Evolutionary conservation across 1,140 invertebrate genomes (phyloP).

Genomic region (Drosophila sucinea): DNA sequence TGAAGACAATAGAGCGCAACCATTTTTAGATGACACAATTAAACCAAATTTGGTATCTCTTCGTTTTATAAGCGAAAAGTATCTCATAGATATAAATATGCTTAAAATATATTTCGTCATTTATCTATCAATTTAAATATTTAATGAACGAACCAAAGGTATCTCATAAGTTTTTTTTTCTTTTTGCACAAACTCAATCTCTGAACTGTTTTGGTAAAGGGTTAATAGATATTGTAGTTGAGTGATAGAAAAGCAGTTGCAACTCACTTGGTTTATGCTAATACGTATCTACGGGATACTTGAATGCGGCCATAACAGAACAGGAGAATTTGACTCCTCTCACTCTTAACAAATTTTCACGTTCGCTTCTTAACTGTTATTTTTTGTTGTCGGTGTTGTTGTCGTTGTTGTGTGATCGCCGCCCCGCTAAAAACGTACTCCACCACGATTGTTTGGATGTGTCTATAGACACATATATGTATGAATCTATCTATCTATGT

Average conservation of each 20-base stretch:
- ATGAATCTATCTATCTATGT: neutral
- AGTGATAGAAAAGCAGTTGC: slow-evolving; percentile 31
- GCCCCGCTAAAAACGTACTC: slow-evolving; percentile 17
- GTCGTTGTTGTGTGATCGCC: slow-evolving; percentile 33
- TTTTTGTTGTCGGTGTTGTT: neutral
- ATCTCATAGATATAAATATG: slow-evolving; percentile 2
- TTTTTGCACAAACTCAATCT: slow-evolving; percentile 63
- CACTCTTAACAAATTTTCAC: slow-evolving; percentile 33
- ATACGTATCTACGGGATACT: neutral
- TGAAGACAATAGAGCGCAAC: slow-evolving; percentile 7
- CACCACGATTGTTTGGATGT: neutral
- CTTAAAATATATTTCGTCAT: slow-evolving; percentile 11
- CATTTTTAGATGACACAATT: slow-evolving; percentile 27
- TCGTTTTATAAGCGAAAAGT: neutral
- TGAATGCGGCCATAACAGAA: neutral
- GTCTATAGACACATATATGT: neutral
- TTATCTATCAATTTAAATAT: slow-evolving; percentile 61
- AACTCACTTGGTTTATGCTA: slow-evolving; percentile 44
- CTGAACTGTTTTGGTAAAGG: slow-evolving; percentile 59
- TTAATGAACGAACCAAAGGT: slow-evolving; percentile 58
- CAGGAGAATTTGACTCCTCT: neutral
- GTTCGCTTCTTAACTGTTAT: slow-evolving; percentile 41
- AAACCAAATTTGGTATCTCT: slow-evolving; percentile 46
- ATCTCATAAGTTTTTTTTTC: neutral
- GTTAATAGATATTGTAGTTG: neutral